These are phyloP conservation scores for Galerucella nymphaeae DNA, from an alignment of 2,888 invertebrate species.

Conservation along the genomic window DNA sequence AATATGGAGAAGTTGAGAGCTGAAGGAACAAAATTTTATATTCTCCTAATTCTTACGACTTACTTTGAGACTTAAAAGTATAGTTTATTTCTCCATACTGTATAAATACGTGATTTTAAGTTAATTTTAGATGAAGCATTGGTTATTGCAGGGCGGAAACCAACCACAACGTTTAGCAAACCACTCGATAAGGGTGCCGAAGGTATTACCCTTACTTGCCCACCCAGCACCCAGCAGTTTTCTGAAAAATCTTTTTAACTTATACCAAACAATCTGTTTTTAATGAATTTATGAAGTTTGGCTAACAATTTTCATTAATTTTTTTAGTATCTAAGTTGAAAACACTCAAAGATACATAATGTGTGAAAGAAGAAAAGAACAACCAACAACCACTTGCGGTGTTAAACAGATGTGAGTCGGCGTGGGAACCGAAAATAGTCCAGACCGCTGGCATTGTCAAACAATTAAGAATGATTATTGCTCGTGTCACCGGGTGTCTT, in stretches of 20 bases:
- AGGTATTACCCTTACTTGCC: no score
- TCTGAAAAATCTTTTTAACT: no score
- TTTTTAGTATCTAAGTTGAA: conserved; percentile 10
- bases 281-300: neutral
- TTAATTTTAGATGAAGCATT: no score
- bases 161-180: no score
- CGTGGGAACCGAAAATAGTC: conserved; percentile 50
- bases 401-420: conserved; percentile 48
- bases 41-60: no score
- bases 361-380: conserved; percentile 13
- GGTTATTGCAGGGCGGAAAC: no score
- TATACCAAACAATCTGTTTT: no score
- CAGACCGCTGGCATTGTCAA: conserved; percentile 54
- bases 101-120: no score
- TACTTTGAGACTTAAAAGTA: no score
- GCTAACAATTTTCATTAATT: conserved; percentile 15
- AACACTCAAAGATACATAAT: conserved; percentile 4
- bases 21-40: neutral
- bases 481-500: conserved; percentile 54
- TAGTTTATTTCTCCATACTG: no score
- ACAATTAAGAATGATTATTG: conserved; percentile 54
- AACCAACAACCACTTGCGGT: conserved; percentile 38
- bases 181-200: no score
- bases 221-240: no score
- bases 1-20: neutral